Conservation (phyloP, 1,140 invertebrate genomes). For the Pemphigus obesinymphae region DNA sequence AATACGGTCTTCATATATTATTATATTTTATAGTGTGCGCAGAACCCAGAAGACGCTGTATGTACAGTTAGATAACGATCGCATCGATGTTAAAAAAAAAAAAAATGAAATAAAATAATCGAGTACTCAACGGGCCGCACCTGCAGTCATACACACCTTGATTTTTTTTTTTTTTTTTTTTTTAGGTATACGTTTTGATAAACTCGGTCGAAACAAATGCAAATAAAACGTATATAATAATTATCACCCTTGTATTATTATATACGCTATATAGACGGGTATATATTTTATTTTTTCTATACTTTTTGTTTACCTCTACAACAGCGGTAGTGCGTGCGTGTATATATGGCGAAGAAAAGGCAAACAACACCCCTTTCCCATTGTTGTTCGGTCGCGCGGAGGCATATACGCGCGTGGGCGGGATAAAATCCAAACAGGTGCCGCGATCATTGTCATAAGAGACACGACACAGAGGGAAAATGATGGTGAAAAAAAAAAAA, state of each 20-base stretch:
- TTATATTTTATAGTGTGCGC: background rate
- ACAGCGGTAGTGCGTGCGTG: background rate
- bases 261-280: background rate
- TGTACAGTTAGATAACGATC: background rate
- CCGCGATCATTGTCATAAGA: conserved; percentile 35
- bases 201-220: conserved; percentile 25
- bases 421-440: conserved; percentile 39
- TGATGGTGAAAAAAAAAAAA: too few species aligned
- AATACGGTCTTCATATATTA: background rate
- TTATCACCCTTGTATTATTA: background rate
- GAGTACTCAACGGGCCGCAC: background rate
- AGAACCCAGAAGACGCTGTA: background rate
- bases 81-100: background rate
- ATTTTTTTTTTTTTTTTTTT: background rate
- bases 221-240: conserved; percentile 28
- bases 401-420: conserved; percentile 27
- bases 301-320: conserved; percentile 24
- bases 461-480: background rate
- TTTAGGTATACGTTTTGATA: background rate
- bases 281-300: background rate
- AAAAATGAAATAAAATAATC: too few species aligned
- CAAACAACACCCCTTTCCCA: conserved; percentile 34
- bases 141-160: background rate
- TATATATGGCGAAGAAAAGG: conserved; percentile 33
- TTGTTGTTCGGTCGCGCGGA: conserved; percentile 7